Conservation (phyloP, 2,888 invertebrate genomes). For the Coenonympha glycerion region DNA sequence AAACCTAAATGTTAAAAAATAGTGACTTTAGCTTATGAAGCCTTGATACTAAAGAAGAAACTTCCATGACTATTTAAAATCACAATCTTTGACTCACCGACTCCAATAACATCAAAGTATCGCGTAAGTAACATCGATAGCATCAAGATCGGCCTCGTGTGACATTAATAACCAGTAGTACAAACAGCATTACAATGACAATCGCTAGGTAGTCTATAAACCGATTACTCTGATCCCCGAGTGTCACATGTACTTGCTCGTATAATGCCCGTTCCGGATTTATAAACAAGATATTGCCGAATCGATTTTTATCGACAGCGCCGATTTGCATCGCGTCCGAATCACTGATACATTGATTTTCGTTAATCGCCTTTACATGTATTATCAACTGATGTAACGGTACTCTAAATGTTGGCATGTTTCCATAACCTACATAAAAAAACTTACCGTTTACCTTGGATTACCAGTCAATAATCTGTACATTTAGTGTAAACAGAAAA, state of each 20-base stretch:
- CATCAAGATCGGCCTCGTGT: conserved; percentile 13
- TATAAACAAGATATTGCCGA: conserved; percentile 56
- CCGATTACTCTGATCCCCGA: conserved; percentile 68
- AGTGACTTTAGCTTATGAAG: too few species aligned
- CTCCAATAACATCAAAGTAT: background rate
- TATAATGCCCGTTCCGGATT: conserved; percentile 62
- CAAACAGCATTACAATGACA: conserved; percentile 65
- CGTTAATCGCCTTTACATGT: conserved; percentile 8
- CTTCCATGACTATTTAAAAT: too few species aligned
- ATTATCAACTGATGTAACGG: background rate
- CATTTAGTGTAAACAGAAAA: too few species aligned
- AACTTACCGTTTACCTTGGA: too few species aligned
- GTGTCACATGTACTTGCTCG: conserved; percentile 52
- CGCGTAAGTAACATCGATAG: conserved; percentile 2
- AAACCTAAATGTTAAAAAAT: too few species aligned
- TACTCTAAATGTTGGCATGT: background rate
- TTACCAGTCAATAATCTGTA: too few species aligned
- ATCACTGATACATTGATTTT: conserved; percentile 7
- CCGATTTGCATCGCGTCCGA: conserved; percentile 17
- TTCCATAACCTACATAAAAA: background rate
- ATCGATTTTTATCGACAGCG: conserved; percentile 51
- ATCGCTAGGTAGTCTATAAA: conserved; percentile 67
- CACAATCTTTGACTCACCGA: too few species aligned
- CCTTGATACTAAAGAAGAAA: too few species aligned
- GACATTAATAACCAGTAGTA: conserved; percentile 68